Conservation (phyloP, 2,888 invertebrate genomes). For the Mongoloraphidia duomilia region DNA sequence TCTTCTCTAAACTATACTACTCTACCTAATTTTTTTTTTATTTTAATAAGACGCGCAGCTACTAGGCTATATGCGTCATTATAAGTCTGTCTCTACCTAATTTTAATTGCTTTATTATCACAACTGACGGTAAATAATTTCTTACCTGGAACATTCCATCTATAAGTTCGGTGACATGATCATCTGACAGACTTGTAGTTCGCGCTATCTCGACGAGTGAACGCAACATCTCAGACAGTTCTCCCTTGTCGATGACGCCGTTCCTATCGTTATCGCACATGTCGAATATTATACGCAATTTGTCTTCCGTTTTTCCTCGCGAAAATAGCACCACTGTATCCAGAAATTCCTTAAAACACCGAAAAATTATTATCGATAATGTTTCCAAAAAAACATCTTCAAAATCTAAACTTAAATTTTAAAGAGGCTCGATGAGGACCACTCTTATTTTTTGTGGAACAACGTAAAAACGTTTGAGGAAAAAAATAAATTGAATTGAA, state of each 20-base stretch:
- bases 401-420: neutral
- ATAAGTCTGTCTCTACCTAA: no score
- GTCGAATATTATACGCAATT: constrained; percentile 85
- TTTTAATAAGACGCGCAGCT: no score
- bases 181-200: constrained; percentile 78
- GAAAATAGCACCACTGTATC: constrained; percentile 88
- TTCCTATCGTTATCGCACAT: constrained; percentile 95
- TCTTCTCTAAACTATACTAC: no score
- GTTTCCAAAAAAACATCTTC: neutral
- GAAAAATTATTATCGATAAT: neutral
- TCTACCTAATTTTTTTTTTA: no score
- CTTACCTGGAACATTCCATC: constrained; percentile 82
- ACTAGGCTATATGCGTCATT: no score
- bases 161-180: constrained; percentile 81
- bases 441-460: neutral
- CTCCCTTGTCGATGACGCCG: constrained; percentile 86
- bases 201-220: constrained; percentile 87
- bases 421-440: neutral
- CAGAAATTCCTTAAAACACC: constrained; percentile 58
- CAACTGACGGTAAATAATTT: constrained; percentile 3
- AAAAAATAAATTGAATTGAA: neutral
- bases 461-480: neutral
- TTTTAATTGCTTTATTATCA: no score
- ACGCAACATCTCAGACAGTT: constrained; percentile 84
- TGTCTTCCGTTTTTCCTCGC: constrained; percentile 84